Percentiles rank a stretch among this genome's conserved stretches.
phyloP scores from a whole-genome alignment of 1,140 invertebrate genomes.

The fruit fly (Drosophila melanogaster) region Release_6_plus_ISO1_MT NT_033777.3:26351001-26351500 shows the following conservation, averaged over 20 bases:
- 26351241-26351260: no score
- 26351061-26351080: slow-evolving; percentile 24
- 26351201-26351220: no score
- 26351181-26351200: no score
- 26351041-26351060: slow-evolving; percentile 42
- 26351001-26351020: slow-evolving; percentile 34
- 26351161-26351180: no score
- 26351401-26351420: slow-evolving; percentile 9
- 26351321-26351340: background rate
- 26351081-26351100: background rate
- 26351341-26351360: background rate
- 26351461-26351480: slow-evolving; percentile 33
- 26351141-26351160: background rate
- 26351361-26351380: no score
- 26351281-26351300: background rate
- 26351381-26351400: background rate
- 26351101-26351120: slow-evolving; percentile 10
- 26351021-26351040: slow-evolving; percentile 26
- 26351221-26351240: no score
- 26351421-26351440: slow-evolving; percentile 12
- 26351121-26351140: background rate
- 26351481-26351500: slow-evolving; percentile 15
- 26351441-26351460: slow-evolving; percentile 14
- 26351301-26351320: background rate
- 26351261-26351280: background rate